phyloP scores from a whole-genome alignment of 2,888 invertebrate genomes.

The Malthinus flaveolus region DNA sequence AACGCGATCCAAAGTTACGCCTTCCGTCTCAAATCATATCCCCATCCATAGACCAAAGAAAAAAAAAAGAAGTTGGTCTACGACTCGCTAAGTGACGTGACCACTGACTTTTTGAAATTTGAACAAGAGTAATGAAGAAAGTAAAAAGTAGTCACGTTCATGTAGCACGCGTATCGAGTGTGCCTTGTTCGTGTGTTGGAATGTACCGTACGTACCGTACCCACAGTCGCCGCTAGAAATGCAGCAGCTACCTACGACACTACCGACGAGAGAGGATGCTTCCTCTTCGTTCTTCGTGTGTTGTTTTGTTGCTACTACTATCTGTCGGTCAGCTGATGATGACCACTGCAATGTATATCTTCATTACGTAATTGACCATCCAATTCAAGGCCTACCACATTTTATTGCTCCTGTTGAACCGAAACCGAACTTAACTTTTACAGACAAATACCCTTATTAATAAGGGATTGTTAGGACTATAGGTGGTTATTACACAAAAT shows the following conservation, averaged over 20 bases:
- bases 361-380: slow-evolving; percentile 25
- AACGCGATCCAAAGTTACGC: not conserved
- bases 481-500: too few species aligned
- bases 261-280: slow-evolving; percentile 23
- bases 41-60: too few species aligned
- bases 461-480: too few species aligned
- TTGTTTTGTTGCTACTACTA: slow-evolving; percentile 18
- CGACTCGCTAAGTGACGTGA: not conserved
- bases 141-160: slow-evolving; percentile 39
- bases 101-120: too few species aligned
- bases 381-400: slow-evolving; percentile 21
- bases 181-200: slow-evolving; percentile 40
- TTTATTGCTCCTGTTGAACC: slow-evolving; percentile 19
- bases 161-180: slow-evolving; percentile 45
- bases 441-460: too few species aligned
- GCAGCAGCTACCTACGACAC: slow-evolving; percentile 25
- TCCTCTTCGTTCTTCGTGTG: slow-evolving; percentile 21
- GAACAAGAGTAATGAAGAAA: slow-evolving; percentile 14
- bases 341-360: slow-evolving; percentile 27
- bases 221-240: slow-evolving; percentile 27
- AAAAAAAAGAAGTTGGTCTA: too few species aligned
- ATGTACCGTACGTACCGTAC: slow-evolving; percentile 35
- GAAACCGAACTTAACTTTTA: too few species aligned
- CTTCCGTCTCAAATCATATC: too few species aligned
- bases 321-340: slow-evolving; percentile 29